Base-by-base conservation (phyloP, 64 coral and sea anemone species). In the Pocillopora verrucosa region DNA sequence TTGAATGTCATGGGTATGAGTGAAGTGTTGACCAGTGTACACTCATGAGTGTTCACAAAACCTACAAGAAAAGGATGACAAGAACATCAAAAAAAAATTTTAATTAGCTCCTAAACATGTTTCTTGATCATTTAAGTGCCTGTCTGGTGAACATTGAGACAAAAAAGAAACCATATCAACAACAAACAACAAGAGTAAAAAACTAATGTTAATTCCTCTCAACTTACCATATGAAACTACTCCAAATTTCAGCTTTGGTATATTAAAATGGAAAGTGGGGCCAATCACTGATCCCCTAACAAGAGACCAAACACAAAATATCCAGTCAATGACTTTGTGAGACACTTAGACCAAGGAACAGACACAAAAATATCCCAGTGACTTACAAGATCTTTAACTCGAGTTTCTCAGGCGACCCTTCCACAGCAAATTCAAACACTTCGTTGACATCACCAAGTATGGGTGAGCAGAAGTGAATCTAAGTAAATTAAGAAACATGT, bases 1-100 rank as follows among this genome's bases (percentile, higher is more conserved):
- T 76, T 90, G 76, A 98, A 98, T 24, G 96, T 98, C 96, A 95
- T 98, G 56, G 96, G 91, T 15, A 98, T 98, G 16, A 98, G 93
- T 15, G 96, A 98, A 61, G 96, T 98, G 70, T 98, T 98, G n/a
- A 95, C 87, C 22, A 98, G 58, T 22, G 87, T 91, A 30, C 90
- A 95, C 78, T 90, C 25, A 56, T 77, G 88, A 67, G 93, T 93
- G 88, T 95, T 94, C 11, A 94, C 93, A 91, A 98, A 98, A 58
- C 96, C 96, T 98, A 76, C 34, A 75, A 64, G 73, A 3, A 62
- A 70, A 62, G 80, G 10, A 22, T 22, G n/a, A 20, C 0, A 70
- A 24, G 5, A 25, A 22, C 76, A 80, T 14, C 0, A 60, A 22
- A 15, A 13, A 38, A 14, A 19, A 30, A 30, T 30, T 30, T 60